Base-by-base conservation (phyloP, 2,888 invertebrate species). In the Dynastes maya region DNA sequence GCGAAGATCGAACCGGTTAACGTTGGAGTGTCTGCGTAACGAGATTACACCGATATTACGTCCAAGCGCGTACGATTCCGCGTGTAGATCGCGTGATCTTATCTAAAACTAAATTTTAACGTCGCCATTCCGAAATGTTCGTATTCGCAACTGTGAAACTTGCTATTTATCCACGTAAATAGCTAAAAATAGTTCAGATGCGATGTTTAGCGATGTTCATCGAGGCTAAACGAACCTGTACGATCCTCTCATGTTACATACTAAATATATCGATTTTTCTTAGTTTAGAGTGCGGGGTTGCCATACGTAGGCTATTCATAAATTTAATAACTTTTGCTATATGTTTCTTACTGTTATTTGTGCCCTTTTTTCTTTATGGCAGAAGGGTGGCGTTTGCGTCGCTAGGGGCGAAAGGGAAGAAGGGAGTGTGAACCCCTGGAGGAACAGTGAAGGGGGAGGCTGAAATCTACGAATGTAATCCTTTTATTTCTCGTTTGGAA, bases 211-310 rank as follows among this genome's bases (percentile, higher is more conserved):
- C 61, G 61, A 40, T 16, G 45, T 16, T 22, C 3, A 16, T 6
- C 67, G 67, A 67, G 6, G 8, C 13, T 8, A 5, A 58, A n/a
- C 71, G 71, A 58, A 3, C 4, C 8, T 29, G 11, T 55, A 58
- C 55, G 37, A 32, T 77, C 61, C 37, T 63, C 11, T 13, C 71
- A 6, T 55, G 77, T n/a, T 37, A 16, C 49, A 45, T 68, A 77
- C 77, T 77, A 77, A 77, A 70, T 58, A 77, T 77, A 77, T 77
- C 77, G 77, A 77, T 77, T 70, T 68, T 77, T 77, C 67, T 68
- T 68, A 70, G 61, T 58, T 63, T 71, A 45, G 61, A 61, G 49
- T 6, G 77, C 70, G 63, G 22, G n/a, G 77, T 77, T 77, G 77
- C 71, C 77, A 61, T 2, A 40, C 67, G 16, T 5, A 16, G 37